Evolutionary conservation across 2,113 vertebrate genomes (phyloP), one percentile per base, ranked within the genome.

Genomic region (Pimephales promelas): DNA sequence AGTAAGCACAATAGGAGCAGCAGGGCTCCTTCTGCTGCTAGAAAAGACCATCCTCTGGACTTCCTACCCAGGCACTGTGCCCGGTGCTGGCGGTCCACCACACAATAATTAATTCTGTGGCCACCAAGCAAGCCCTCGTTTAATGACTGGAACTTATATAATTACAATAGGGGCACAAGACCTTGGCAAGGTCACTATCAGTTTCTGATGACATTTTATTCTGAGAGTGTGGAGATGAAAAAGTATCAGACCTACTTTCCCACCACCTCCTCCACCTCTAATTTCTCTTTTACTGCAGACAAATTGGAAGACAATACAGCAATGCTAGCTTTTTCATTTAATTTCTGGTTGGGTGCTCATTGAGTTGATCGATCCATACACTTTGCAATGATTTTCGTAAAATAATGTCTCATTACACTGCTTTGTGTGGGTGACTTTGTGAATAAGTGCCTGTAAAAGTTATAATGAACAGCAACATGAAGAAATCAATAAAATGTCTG

Each of bases 321-420:
- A 26, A 45, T 47, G 40, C n/a, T 47, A 13, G 7, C 31, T 62
- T 66, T 64, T 83, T 61, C 26, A 79, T 72, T 66, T 26, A n/a
- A 47, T 40, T 61, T 59, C 54, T 40, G 31, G 8, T 54, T 77
- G 43, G 31, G 80, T 78, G 66, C 18, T 59, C 57, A 81, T 22
- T 5, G 73, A 52, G 62, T 54, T 85, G 24, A 85, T 85, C 43
- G 66, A 87, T 85, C 78, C 62, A 64, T 62, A 31, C 18, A 22
- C 83, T 76, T 40, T 45, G 73, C 52, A 81, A 57, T 79, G 66
- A 87, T 87, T 87, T 84, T 80, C 79, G 84, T n/a, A 74, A 83
- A 83, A 85, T 79, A 54, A 82, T 73, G 34, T 75, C 78, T 28
- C 22, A 54, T 79, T 79, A 84, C 75, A 24, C 45, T 52, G 34